Base-by-base conservation (phyloP, 2,113 vertebrate genomes). In the Oplegnathus fasciatus region DNA sequence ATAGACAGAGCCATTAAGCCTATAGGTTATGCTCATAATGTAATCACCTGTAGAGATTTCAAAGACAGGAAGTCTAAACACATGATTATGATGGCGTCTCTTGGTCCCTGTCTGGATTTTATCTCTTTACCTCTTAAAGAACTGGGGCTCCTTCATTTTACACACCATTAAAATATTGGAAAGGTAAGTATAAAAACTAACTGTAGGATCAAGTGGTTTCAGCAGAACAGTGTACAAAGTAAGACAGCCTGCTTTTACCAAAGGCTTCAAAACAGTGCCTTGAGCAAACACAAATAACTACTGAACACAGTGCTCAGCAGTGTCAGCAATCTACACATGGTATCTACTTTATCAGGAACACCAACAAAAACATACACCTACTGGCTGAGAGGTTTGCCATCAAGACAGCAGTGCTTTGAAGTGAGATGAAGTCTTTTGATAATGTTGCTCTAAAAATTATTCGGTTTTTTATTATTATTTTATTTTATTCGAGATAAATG, bases 1-100 rank as follows among this genome's bases (percentile, higher is more conserved):
- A 15, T 9, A 61, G 1, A 57, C 34, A 20, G 61, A 80, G 15
- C 24, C 34, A 77, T 68, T 76, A 87, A 76, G 80, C 34, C n/a
- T 55, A 55, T 7, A 67, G 42, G 52, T 58, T 42, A 54, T 70
- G 46, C 32, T 68, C 52, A 48, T 57, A 69, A 58, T 72, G 48
- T 52, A 72, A 80, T 84, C 66, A 76, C 26, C 26, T 46, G 50
- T 20, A 37, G 48, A 52, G 40, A 75, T 58, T 40, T 40, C n/a
- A 71, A 24, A 71, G 75, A 83, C 22, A 44, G 14, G 44, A 17
- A 46, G 44, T 73, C 34, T n/a, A 69, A 75, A 64, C 64, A 65
- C 55, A 28, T 17, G 40, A 70, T 69, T 58, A 57, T 40, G 5
- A 70, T 14, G 37, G 20, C 4, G 2, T 40, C 55, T 60, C 9